Conservation (phyloP, 2,888 invertebrate species). For the Lasioglossum pauxillum region DNA sequence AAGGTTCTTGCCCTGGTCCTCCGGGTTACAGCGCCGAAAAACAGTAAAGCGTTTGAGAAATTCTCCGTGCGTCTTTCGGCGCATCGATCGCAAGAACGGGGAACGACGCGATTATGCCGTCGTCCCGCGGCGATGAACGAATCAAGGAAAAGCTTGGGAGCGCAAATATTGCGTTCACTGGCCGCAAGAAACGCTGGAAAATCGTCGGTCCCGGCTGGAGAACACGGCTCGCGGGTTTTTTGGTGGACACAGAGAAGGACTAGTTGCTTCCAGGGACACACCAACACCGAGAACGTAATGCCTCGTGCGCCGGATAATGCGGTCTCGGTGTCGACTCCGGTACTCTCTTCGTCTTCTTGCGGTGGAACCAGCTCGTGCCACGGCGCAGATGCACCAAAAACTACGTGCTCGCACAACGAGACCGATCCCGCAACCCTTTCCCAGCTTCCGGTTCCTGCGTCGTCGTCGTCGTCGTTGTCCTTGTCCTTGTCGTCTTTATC, state of each 20-base stretch:
- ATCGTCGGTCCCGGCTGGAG: conserved; percentile 3
- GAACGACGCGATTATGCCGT: conserved; percentile 27
- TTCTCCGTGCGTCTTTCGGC: conserved; percentile 1
- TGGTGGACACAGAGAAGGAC: conserved; percentile 19
- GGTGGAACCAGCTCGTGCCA: conserved; percentile 52
- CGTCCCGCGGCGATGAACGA: conserved; percentile 37
- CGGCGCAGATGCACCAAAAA: conserved; percentile 67
- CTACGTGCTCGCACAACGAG: conserved; percentile 45
- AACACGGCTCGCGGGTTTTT: conserved; percentile 13
- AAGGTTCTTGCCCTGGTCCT: background rate
- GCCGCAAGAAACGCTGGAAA: conserved; percentile 22
- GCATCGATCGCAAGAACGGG: conserved; percentile 22
- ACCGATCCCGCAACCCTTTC: conserved; percentile 1
- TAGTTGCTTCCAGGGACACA: conserved; percentile 29
- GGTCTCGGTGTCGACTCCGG: conserved; percentile 69
- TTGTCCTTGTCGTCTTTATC: conserved; percentile 34
- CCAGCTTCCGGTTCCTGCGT: background rate
- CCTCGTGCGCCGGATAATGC: conserved; percentile 67
- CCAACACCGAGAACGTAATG: conserved; percentile 51
- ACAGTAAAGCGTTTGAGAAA: conserved; percentile 8
- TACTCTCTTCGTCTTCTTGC: conserved; percentile 74
- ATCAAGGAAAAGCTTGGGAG: conserved; percentile 8
- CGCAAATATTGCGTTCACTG: conserved; percentile 9
- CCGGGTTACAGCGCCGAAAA: background rate
- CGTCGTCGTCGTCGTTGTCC: background rate